phyloP scores from a whole-genome alignment of 2,888 invertebrate species.

The Strigamia maritima region DNA sequence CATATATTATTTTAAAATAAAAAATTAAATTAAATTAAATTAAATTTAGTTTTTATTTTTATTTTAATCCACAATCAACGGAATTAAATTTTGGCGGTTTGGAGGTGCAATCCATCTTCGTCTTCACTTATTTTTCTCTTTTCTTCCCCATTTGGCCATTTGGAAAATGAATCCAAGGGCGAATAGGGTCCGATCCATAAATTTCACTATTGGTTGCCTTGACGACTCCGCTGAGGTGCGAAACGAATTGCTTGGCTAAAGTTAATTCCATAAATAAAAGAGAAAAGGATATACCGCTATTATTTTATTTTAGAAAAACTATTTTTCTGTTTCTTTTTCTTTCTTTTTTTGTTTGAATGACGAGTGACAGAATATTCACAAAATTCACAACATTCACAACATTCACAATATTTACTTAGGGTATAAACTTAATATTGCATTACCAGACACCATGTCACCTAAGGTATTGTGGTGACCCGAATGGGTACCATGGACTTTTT shows the following conservation, averaged over 20 bases:
- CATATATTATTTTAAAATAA: no score
- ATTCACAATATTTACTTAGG: no score
- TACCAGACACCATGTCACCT: no score
- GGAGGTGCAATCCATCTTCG: constrained; percentile 27
- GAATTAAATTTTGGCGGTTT: constrained; percentile 30
- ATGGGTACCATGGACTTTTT: no score
- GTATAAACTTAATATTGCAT: no score
- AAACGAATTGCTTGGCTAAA: constrained; percentile 32
- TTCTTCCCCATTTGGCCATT: constrained; percentile 28
- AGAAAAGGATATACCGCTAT: background rate
- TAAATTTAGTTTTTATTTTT: background rate
- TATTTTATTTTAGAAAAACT: background rate
- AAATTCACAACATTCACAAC: no score
- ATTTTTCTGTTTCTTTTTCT: background rate
- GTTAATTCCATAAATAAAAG: constrained; percentile 32
- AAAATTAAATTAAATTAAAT: no score
- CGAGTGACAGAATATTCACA: no score
- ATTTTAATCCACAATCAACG: constrained; percentile 18
- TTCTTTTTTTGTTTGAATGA: background rate
- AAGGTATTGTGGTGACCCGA: no score
- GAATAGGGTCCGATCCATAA: constrained; percentile 32
- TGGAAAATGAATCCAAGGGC: constrained; percentile 31
- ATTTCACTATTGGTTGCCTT: constrained; percentile 34
- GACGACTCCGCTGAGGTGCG: constrained; percentile 28
- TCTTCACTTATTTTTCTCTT: constrained; percentile 21